Evolutionary conservation across 2,113 vertebrate genomes (phyloP).

Genomic region (Octodon degus): DNA sequence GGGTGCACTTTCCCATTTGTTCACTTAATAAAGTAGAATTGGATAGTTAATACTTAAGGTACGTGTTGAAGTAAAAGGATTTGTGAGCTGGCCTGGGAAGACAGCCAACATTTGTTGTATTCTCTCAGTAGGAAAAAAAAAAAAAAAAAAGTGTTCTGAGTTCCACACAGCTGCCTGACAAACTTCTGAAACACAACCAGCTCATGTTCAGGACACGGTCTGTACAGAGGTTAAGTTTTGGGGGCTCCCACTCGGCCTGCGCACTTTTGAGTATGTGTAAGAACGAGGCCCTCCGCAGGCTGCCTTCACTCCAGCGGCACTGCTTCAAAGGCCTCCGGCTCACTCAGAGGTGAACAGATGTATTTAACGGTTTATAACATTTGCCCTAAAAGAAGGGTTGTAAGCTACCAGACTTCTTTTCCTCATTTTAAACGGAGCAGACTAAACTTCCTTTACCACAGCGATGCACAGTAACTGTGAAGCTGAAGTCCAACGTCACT

Average conservation of each 20-base stretch:
- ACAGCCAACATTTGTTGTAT: conserved; percentile 66
- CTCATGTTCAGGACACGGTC: conserved; percentile 62
- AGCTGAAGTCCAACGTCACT: conserved; percentile 29
- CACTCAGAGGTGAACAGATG: conserved; percentile 38
- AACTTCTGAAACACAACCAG: conserved; percentile 71
- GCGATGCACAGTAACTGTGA: not conserved
- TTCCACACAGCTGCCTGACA: conserved; percentile 79
- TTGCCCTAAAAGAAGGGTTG: conserved; percentile 15
- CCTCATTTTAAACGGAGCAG: conserved; percentile 27
- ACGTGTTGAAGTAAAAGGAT: conserved; percentile 64
- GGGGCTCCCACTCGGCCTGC: conserved; percentile 58
- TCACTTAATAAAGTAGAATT: conserved; percentile 48
- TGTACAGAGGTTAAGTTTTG: conserved; percentile 66
- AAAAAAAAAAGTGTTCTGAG: conserved; percentile 45
- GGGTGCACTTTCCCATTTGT: conserved; percentile 33
- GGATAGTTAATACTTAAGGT: conserved; percentile 63
- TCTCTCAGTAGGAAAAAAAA: conserved; percentile 14
- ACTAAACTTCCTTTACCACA: conserved; percentile 63
- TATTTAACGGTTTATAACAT: conserved; percentile 59
- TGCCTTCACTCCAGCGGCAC: not conserved
- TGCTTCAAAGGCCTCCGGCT: conserved; percentile 48
- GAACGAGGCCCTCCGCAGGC: conserved; percentile 62
- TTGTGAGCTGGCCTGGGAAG: conserved; percentile 66
- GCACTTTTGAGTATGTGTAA: conserved; percentile 68
- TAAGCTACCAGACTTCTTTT: conserved; percentile 52